These are phyloP conservation scores for Porites rus DNA, from an alignment of 92 coral and sea anemone species.

Conservation along the genomic window DNA sequence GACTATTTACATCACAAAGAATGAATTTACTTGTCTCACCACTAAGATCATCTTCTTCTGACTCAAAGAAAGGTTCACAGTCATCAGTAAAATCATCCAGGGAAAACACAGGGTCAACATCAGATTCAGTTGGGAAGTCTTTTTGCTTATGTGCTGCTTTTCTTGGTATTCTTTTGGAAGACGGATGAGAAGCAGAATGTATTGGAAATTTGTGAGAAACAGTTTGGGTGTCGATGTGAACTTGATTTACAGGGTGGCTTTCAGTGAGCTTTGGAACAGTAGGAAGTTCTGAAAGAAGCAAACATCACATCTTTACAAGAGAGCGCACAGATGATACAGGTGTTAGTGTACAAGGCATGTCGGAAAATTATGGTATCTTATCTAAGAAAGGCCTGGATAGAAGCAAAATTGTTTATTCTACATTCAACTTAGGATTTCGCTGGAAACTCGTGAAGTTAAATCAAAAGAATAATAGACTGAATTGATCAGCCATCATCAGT, in stretches of 20 bases:
- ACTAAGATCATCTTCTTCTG: constrained; percentile 96
- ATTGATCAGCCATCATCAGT: too few relatives aligned
- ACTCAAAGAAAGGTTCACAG: constrained; percentile 95
- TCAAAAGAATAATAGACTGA: too few relatives aligned
- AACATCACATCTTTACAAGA: not conserved
- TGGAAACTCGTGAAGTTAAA: too few relatives aligned
- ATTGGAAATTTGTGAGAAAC: constrained; percentile 29
- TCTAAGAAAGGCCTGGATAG: too few relatives aligned
- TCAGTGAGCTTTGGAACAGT: not conserved
- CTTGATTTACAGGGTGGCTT: constrained; percentile 48
- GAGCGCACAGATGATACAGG: too few relatives aligned
- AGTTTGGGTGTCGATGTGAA: constrained; percentile 63
- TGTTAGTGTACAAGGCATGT: too few relatives aligned
- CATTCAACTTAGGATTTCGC: too few relatives aligned
- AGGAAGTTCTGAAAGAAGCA: constrained; percentile 14
- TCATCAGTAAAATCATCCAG: constrained; percentile 87
- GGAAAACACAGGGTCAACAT: constrained; percentile 89
- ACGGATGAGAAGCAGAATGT: constrained; percentile 13
- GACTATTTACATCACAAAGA: not conserved
- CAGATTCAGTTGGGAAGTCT: constrained; percentile 62
- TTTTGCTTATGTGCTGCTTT: constrained; percentile 68
- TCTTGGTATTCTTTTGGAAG: constrained; percentile 33
- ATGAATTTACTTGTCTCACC: constrained; percentile 60
- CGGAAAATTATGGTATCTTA: too few relatives aligned
- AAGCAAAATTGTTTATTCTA: too few relatives aligned